phyloP scores from a whole-genome alignment of 2,113 vertebrate genomes.

The Mastomys coucha region DNA sequence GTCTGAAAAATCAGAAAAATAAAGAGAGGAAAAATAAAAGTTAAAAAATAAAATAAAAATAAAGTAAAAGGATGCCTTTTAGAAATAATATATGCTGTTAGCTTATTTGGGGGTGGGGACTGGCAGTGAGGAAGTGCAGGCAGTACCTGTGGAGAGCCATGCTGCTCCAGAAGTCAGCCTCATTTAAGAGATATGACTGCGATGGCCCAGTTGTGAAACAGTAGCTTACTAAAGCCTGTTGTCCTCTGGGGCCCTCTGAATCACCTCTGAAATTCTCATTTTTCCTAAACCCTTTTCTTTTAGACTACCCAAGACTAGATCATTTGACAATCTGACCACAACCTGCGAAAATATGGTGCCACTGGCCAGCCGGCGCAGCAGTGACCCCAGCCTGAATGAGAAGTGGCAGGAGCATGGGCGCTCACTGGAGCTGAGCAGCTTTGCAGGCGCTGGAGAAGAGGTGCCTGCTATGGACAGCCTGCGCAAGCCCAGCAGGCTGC shows the following conservation, averaged over 20 bases:
- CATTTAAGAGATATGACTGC: background rate
- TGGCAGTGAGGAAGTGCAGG: background rate
- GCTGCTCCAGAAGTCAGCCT: background rate
- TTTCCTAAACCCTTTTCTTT: background rate
- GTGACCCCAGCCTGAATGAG: conserved; percentile 97
- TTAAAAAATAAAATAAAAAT: background rate
- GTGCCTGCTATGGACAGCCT: conserved; percentile 85
- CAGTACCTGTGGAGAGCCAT: background rate
- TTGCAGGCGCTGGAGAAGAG: conserved; percentile 88
- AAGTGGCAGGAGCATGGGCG: conserved; percentile 98
- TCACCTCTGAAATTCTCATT: conserved; percentile 37
- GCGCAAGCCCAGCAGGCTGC: conserved; percentile 75
- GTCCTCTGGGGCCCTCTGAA: background rate
- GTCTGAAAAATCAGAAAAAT: too few relatives aligned
- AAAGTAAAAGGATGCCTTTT: background rate
- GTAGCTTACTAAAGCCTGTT: background rate
- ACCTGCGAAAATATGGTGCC: conserved; percentile 92
- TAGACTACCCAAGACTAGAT: conserved; percentile 97
- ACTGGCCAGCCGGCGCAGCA: conserved; percentile 94
- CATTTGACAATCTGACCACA: conserved; percentile 96
- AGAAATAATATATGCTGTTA: background rate
- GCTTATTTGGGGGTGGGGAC: background rate
- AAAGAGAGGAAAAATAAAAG: background rate
- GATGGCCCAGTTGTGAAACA: background rate
- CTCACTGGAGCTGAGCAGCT: conserved; percentile 94